Conservation (phyloP, 2,113 vertebrate species). For the Pongo pygmaeus region DNA sequence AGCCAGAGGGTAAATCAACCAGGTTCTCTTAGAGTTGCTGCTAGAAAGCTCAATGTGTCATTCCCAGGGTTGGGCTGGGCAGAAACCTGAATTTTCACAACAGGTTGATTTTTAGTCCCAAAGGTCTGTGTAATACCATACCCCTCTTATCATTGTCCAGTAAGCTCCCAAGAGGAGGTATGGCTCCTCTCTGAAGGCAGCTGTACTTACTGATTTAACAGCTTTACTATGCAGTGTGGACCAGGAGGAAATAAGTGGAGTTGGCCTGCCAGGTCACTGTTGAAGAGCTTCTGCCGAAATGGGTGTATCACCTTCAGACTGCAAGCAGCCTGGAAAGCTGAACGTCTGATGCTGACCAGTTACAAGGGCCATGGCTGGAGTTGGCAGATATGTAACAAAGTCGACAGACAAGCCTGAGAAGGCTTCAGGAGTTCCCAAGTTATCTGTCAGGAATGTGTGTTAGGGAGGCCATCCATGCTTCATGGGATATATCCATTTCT, state of each 20-base stretch:
- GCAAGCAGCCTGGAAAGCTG: neutral
- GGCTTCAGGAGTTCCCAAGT: neutral
- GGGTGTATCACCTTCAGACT: neutral
- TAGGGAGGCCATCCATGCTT: neutral
- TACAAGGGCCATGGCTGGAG: neutral
- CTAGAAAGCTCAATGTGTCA: neutral
- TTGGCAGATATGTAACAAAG: neutral
- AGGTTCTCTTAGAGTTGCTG: neutral
- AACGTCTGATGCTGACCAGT: neutral
- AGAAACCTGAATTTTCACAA: neutral
- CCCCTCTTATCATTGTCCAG: neutral
- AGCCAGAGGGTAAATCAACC: neutral
- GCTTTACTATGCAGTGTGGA: neutral
- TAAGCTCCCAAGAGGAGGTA: neutral
- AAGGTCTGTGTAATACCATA: too few species aligned
- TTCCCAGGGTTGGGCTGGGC: neutral
- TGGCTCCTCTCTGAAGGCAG: neutral
- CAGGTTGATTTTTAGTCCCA: neutral
- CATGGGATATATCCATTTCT: neutral
- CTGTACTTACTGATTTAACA: neutral
- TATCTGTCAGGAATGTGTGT: neutral
- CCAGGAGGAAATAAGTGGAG: neutral
- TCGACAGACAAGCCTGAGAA: neutral
- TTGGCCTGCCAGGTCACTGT: neutral
- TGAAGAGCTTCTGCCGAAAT: neutral